phyloP scores from a whole-genome alignment of 2,113 vertebrate genomes.

The Clarias magur region DNA sequence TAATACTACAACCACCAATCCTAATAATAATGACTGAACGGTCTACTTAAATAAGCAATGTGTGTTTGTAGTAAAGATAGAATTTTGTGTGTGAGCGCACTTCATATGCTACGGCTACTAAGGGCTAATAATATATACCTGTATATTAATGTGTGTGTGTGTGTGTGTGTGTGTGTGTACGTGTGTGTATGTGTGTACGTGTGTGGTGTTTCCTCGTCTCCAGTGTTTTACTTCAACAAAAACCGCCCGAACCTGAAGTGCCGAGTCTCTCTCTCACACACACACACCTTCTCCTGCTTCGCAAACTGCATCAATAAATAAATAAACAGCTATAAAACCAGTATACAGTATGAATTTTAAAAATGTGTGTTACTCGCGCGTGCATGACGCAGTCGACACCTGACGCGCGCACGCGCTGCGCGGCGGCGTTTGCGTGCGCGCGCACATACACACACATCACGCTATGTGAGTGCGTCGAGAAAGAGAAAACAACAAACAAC shows the following conservation, averaged over 20 bases:
- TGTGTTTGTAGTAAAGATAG: neutral
- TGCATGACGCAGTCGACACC: neutral
- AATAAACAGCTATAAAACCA: neutral
- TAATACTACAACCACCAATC: neutral
- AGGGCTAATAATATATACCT: no score
- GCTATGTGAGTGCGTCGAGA: neutral
- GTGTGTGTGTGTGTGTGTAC: neutral
- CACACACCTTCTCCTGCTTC: neutral
- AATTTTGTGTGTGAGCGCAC: neutral
- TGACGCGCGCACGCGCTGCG: neutral
- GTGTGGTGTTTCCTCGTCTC: neutral
- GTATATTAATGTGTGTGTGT: no score
- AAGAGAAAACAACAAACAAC: neutral
- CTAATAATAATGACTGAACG: neutral
- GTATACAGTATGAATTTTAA: neutral
- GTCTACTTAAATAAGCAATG: neutral
- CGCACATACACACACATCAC: neutral
- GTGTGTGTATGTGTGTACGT: neutral
- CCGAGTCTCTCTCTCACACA: neutral
- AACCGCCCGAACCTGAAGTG: slow-evolving; percentile 70
- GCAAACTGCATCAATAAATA: neutral
- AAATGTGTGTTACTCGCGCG: neutral
- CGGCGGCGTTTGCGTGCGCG: no score
- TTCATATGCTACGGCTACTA: no score
- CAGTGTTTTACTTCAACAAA: slow-evolving; percentile 68